Evolutionary conservation across 2,113 vertebrate species (phyloP), one percentile per base, ranked within the genome.

Genomic region (Psilopogon haemacephalus): DNA sequence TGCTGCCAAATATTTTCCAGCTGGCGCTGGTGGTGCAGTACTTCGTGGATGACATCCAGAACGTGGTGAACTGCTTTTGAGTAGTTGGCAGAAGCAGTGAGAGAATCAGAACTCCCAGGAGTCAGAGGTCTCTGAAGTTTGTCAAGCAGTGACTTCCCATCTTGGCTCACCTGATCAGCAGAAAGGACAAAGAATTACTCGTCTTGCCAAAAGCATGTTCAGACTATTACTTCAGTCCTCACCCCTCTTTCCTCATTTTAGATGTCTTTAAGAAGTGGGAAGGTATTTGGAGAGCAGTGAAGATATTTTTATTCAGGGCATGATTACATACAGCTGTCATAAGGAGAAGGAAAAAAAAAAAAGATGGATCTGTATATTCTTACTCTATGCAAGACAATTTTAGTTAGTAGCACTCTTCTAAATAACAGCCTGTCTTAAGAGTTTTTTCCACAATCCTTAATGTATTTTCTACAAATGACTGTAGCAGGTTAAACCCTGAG

Each of bases 1-100:
- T 99, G 99, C 93, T 99, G 99, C 99, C 99, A 99, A 94, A 99
- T 99, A 96, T 99, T 99, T 88, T 99, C 99, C 56, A 99, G 97
- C 87, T 99, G 99, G 90, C 99, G 97, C 97, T 99, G 99, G 96
- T 99, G 99, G 93, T 99, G 99, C 85, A 99, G 96, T 26, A 99
- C 99, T 95, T 99, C 99, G 14, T 99, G 99, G 95, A 99, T 99
- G 91, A 98, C 98, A 62, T 99, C 99, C 33, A 99, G 97, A 55
- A 99, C 99, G 1, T 99, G 99, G 96, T 98, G 99, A 77, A 99
- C 99, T 0, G 99, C 99, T 97, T 99, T 99, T 32, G 99, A 99
- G 97, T 99, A 99, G 97, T 99, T 99, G 71, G 98, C 98, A 5
- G 99, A 99, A 20, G 99, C 98, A 0, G 99, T 99, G 40, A 99